Evolutionary conservation across 2,113 vertebrate species (phyloP), one percentile per base, ranked within the genome.

Genomic region (Odontesthes bonariensis): DNA sequence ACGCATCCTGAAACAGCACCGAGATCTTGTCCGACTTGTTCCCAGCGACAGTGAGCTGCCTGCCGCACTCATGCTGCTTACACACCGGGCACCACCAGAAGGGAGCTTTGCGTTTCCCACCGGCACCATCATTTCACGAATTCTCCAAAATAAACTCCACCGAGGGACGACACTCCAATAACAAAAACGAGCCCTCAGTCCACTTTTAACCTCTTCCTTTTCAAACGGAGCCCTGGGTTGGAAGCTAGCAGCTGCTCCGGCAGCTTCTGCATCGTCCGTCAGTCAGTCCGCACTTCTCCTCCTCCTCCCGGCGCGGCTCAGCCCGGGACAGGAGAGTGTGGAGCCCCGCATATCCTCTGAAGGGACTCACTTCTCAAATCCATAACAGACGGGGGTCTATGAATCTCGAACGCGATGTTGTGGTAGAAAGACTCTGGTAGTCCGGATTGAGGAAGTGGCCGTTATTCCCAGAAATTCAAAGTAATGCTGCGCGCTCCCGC

Each of bases 81-180:
- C 86, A 92, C 83, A 80, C 88, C 85, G 88, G 58, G 92, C 93
- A 84, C 93, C 91, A 66, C 93, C 92, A 92, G 90, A 93, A 75
- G 89, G 92, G 89, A 90, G 66, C 75, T 33, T 31, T 27, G 65
- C 88, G 74, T 91, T 90, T 88, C 90, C 88, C 88, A 92, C 89
- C 92, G 83, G 94, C 95, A 95, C 92, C 97, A 97, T 97, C 94
- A 84, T 97, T 94, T 95, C 95, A 95, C 90, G 84, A 94, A 92
- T 88, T 90, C 91, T 84, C 68, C 87, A 82, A 85, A 77, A 84
- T 76, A 72, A 87, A 91, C 82, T 87, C 80, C 82, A 83, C 79
- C 54, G 38, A 62, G 23, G 44, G 44, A 57, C 65, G 54, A 75
- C 69, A 23, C 51, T 71, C 69, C 74, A 11, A 47, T 16, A 47